Evolutionary conservation across 2,888 invertebrate species (phyloP).

Genomic region (Smittia aterrima): DNA sequence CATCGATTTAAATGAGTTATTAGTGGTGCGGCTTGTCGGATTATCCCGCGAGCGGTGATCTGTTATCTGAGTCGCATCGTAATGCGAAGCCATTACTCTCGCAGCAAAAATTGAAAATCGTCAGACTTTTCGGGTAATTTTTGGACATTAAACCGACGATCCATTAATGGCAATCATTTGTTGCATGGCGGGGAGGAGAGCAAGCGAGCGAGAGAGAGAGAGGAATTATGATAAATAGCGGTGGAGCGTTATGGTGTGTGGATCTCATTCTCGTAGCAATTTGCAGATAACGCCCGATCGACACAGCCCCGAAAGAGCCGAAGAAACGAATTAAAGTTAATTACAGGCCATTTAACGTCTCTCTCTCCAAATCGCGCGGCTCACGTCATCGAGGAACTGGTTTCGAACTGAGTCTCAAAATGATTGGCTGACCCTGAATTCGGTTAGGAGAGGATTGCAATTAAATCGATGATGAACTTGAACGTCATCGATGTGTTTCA

Average conservation of each 20-base stretch:
- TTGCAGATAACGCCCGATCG: slow-evolving; percentile 35
- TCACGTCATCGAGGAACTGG: slow-evolving; percentile 33
- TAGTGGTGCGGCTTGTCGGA: background rate
- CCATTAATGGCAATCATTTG: slow-evolving; percentile 29
- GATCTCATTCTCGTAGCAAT: slow-evolving; percentile 27
- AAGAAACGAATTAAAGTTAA: slow-evolving; percentile 34
- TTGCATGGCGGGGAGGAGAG: too few relatives aligned
- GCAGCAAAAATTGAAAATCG: slow-evolving; percentile 4
- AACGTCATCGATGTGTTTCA: background rate
- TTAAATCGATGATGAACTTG: background rate
- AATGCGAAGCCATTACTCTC: background rate
- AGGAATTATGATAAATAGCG: slow-evolving; percentile 32
- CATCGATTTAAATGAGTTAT: background rate
- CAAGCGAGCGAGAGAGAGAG: too few relatives aligned
- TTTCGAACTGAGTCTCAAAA: background rate
- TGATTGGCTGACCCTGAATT: background rate
- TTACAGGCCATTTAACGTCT: slow-evolving; percentile 32
- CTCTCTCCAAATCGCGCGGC: background rate
- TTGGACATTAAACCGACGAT: background rate
- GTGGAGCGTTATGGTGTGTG: background rate
- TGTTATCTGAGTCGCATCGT: background rate
- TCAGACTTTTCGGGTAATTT: background rate
- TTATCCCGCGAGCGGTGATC: background rate
- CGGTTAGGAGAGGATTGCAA: too few relatives aligned
- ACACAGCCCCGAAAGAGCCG: background rate